Base-by-base conservation (phyloP, 2,797 vertebrate genomes). In the Gymnoscopelus braueri region DNA sequence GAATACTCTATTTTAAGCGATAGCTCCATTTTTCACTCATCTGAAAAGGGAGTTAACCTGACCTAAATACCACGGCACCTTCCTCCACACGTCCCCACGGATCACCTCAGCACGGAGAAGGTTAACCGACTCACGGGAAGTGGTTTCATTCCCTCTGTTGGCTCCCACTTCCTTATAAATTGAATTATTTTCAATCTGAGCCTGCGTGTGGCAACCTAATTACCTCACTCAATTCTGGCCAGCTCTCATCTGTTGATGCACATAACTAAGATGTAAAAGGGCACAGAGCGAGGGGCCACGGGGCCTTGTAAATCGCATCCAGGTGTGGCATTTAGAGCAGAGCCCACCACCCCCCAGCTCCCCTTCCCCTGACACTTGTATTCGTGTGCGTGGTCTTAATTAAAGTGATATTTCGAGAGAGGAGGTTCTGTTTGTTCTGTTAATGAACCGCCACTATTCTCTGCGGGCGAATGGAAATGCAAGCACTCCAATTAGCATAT, bases 381-480 rank as follows among this genome's bases (percentile, higher is more conserved):
- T 84, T 84, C 75, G 50, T 86, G 85, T 83, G 82, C 66, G 63
- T 79, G 69, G 66, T 90, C 88, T 93, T 94, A 94, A 94, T 93
- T 93, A 93, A 93, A 91, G 85, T 92, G 87, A 89, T 93, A 93
- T 93, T 94, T 94, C 69, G 77, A 89, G 81, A 87, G 85, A 81
- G 80, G 79, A 87, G 83, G 80, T 87, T 90, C 82, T 94, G 91
- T 93, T 94, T 93, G 92, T 92, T 93, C 89, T 91, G 90, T 88
- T 91, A 92, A 93, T 92, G 84, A 94, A 91, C 85, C 78, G 69
- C 77, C 39, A 75, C 69, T 86, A 86, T 92, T 91, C 90, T 92
- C 92, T 84, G 79, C 65, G 86, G 92, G 90, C 89, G 88, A 92
- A 88, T 88, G 87, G 83, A 89, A 91, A 93, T 91, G 86, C 89